Percentiles rank a stretch among this genome's conserved stretches.
Evolutionary conservation across 1,140 invertebrate species (phyloP).

Genomic region (Brachionus sp.): DNA sequence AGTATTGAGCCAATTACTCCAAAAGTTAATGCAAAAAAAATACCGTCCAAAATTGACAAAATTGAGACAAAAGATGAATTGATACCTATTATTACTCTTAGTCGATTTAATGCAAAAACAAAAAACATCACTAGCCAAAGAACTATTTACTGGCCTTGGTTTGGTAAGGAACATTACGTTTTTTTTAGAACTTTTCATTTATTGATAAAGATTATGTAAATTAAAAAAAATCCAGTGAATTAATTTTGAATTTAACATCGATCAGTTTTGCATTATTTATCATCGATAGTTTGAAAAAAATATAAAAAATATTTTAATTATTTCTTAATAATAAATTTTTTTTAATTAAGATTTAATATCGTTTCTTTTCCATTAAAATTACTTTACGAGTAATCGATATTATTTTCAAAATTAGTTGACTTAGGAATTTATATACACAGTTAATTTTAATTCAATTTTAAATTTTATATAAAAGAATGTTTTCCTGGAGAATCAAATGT

Average conservation of each 20-base stretch:
- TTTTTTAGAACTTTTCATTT: not conserved
- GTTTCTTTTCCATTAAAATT: too few species aligned
- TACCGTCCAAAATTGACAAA: not conserved
- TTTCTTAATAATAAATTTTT: too few species aligned
- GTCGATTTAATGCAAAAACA: constrained; percentile 13
- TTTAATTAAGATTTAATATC: too few species aligned
- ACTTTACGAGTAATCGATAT: too few species aligned
- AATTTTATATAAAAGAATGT: constrained; percentile 3
- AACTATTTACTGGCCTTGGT: constrained; percentile 43
- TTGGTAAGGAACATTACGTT: not conserved
- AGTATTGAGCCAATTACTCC: not conserved
- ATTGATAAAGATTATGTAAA: not conserved
- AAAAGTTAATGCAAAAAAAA: not conserved
- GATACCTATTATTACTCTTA: constrained; percentile 27
- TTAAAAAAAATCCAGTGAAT: too few species aligned
- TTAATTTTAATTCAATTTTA: not conserved
- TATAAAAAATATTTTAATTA: too few species aligned
- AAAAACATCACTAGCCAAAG: not conserved
- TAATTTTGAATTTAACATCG: too few species aligned
- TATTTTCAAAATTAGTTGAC: too few species aligned
- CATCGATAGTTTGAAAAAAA: too few species aligned
- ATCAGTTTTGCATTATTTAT: too few species aligned
- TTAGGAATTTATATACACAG: not conserved
- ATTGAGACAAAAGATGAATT: not conserved
- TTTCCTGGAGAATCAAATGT: constrained; percentile 19